These are phyloP conservation scores for Macrobrachium nipponense DNA, from an alignment of 1,140 invertebrate species.

Conservation along the genomic window DNA sequence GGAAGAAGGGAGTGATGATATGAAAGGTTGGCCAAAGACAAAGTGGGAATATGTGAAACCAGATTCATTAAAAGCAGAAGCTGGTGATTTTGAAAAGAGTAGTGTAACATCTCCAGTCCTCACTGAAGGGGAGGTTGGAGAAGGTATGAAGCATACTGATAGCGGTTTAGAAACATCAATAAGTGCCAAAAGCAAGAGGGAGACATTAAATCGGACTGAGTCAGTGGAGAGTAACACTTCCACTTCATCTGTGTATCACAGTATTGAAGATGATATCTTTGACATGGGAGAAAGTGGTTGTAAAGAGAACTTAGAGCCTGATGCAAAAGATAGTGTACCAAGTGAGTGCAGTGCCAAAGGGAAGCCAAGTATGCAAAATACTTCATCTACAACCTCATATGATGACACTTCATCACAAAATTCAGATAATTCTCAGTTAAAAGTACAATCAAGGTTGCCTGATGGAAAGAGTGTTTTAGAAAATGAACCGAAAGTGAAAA, in stretches of 20 bases:
- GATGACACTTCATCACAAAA: no score
- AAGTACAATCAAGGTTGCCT: no score
- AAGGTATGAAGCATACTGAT: background rate
- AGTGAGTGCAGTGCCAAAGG: no score
- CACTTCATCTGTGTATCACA: conserved; percentile 30
- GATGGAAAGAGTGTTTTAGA: no score
- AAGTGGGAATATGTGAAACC: background rate
- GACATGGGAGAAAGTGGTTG: conserved; percentile 8
- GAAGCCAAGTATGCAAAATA: no score
- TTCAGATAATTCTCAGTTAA: no score
- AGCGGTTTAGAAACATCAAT: background rate
- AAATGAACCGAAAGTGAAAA: no score
- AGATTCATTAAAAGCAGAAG: background rate
- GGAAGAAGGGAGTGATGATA: conserved; percentile 34
- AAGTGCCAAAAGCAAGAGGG: background rate
- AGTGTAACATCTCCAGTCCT: no score
- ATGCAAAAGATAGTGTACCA: no score
- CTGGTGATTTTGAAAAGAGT: no score
- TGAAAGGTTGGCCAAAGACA: background rate
- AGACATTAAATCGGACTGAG: background rate
- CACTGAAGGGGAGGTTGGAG: no score
- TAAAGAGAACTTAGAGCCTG: background rate
- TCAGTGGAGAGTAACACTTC: conserved; percentile 27
- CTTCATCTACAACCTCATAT: no score
- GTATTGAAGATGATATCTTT: conserved; percentile 16